Base-by-base conservation (phyloP, 30 jellyfish, hydroid and myxozoan species). In the Pelagia noctiluca region DNA sequence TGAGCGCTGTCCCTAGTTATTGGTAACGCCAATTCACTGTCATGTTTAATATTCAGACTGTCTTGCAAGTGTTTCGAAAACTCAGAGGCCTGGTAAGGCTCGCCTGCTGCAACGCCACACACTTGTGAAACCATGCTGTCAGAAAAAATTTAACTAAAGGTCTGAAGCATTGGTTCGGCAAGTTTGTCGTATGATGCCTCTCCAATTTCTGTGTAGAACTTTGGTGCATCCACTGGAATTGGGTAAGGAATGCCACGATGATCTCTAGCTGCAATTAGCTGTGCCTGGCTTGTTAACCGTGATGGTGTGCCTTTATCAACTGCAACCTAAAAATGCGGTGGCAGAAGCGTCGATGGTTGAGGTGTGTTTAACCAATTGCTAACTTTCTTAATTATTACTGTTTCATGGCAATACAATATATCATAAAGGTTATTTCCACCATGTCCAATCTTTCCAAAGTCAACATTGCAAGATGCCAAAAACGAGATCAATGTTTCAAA, bases 41-140 rank as follows among this genome's bases (percentile, higher is more conserved):
- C 68, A 10, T 52, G 30, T 52, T 52, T 30, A 52, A 52, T 52
- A 52, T 52, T 52, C 26, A 52, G 68, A 25, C 26, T 19, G 16
- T 52, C 26, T 52, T 30, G 12, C 68, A 52, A 52, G 68, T 52
- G 68, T 52, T 52, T 8, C 28, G 68, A 52, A 52, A 52, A 52
- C 57, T 8, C 5, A 10, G 29, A 5, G 10, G 72, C 21, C 72
- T 60, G 72, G 21, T 60, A 60, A 5, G 72, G 72, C 5, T 26
- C 72, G 21, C 21, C 72, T n/a, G 72, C 72, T 60, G 72, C 34
- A 26, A 60, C 72, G 5, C 72, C 72, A n/a, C 72, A n/a, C 8
- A 60, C 11, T n/a, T 24, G 10, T n/a, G 72, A 4, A n/a, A 60
- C 30, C 12, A n/a, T n/a, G 21, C 21, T 24, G 10, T 22, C 34